Base-by-base conservation (phyloP, 2,888 invertebrate species). In the Flabesymbios commensalis region DNA sequence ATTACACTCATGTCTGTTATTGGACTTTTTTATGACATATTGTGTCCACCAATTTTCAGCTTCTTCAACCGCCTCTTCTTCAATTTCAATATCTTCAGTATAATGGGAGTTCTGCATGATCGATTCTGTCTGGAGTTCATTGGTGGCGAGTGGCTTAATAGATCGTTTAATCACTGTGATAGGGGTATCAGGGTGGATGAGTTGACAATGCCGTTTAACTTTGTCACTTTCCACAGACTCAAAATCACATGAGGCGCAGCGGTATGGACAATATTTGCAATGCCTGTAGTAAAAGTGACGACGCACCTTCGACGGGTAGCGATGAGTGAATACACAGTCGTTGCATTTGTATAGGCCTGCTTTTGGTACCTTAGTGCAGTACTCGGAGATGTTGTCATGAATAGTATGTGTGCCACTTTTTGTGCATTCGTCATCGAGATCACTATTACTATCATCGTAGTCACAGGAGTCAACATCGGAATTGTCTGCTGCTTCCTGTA, bases 221-320 rank as follows among this genome's bases (percentile, higher is more conserved):
- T 60, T 62, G 1, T 62, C 61, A 22, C 61, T 57, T 41, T 64
- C 64, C 5, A 60, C 64, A 3, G 64, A 59, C 26, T 52, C 58
- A 29, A 67, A 65, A 3, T 29, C 26, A 45, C 67, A 67, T 29
- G 62, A 57, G 31, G 62, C 67, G 42, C 67, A 67, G 41, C 49
- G 53, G 61, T 64, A 67, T 0, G 67, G 64, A 29, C 43, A 53
- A 32, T 41, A 43, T 14, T 53, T 45, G 26, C 54, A 56, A 42
- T 67, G 67, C 31, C 57, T 61, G 48, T 62, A 65, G 54, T 51
- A 61, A 45, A 52, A 66, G 51, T 68, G 68, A 17, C 62, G 59
- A 22, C 57, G 57, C 7, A 68, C 64, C 42, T 63, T 60, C 17
- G 60, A 54, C 3, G 63, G 59, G 32, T 54, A 63, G 36, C 59